phyloP scores from a whole-genome alignment of 2,113 vertebrate genomes.

The Tachysurus fulvidraco region DNA sequence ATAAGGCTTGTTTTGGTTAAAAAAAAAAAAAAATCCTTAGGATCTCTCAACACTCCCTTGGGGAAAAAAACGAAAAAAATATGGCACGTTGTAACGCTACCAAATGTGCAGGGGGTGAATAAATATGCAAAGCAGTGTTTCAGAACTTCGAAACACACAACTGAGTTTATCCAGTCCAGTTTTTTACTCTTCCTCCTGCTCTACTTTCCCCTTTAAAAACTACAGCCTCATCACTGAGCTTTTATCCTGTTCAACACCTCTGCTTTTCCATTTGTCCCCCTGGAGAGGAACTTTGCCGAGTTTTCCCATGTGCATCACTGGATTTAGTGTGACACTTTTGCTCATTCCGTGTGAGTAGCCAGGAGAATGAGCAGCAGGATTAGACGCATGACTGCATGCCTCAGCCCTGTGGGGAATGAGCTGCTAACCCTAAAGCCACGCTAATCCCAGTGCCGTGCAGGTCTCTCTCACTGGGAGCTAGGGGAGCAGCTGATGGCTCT shows the following conservation, averaged over 20 bases:
- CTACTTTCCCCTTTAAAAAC: neutral
- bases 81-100: neutral
- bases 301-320: conserved; percentile 55
- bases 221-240: neutral
- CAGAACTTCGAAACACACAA: neutral
- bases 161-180: neutral
- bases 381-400: conserved; percentile 62
- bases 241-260: conserved; percentile 17
- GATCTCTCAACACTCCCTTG: neutral
- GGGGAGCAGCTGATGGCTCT: conserved; percentile 14
- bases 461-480: conserved; percentile 29
- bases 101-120: neutral
- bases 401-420: conserved; percentile 37
- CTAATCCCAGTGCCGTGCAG: conserved; percentile 41
- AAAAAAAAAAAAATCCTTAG: neutral
- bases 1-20: neutral
- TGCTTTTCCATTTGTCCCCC: neutral
- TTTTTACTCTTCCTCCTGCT: neutral
- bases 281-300: neutral
- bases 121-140: neutral
- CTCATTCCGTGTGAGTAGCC: conserved; percentile 59
- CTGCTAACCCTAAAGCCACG: conserved; percentile 32
- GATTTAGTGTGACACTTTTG: conserved; percentile 36
- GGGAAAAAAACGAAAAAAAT: neutral
- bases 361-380: conserved; percentile 57